Evolutionary conservation across 1,140 invertebrate genomes (phyloP), one percentile per base, ranked within the genome.

Genomic region (Nomia melanderi): DNA sequence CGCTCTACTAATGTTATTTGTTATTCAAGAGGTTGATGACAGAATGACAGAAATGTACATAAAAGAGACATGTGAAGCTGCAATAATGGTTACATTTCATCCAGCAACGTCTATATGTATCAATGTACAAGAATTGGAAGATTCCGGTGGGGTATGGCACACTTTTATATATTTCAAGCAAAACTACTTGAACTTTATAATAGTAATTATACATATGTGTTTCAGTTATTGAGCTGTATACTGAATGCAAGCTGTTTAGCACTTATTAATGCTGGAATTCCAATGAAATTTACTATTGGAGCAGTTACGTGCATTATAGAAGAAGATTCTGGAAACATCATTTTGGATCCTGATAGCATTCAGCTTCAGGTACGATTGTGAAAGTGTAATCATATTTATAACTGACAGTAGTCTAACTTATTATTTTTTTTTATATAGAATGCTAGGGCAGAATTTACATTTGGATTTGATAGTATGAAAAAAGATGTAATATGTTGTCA

Each of bases 51-150:
- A 98, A 92, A 93, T 94, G 66, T 93, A 96, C 27, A 94, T 98
- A 66, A 94, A 92, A 86, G 95, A 96, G 85, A 95, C 95, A 5
- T 96, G 96, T 90, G 96, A 97, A 89, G 91, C 95, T 36, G 94
- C 95, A 0, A 88, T 98, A 54, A 86, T 96, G 3, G 92, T 94
- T 0, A 91, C 93, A 64, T 88, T 96, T 25, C 95, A 97, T 93
- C 97, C 97, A 7, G 93, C 96, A 41, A 95, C 97, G 9, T 93
- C 95, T 27, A 95, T 98, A 77, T 94, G 94, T 12, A 92, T 98
- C 23, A 96, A 96, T 79, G 86, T 98, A 72, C 97, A 98, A 92
- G 97, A 98, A 93, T 92, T 98, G 82, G 95, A 98, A 92, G 95
- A 97, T 92, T 94, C 93, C 88, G 96, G 97, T 77, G 96, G 96